A percentile compares a stretch with the other conserved stretches of the same genome.
Conservation (phyloP, 2,888 invertebrate species). For the Scrobipalpa atriplicella region DNA sequence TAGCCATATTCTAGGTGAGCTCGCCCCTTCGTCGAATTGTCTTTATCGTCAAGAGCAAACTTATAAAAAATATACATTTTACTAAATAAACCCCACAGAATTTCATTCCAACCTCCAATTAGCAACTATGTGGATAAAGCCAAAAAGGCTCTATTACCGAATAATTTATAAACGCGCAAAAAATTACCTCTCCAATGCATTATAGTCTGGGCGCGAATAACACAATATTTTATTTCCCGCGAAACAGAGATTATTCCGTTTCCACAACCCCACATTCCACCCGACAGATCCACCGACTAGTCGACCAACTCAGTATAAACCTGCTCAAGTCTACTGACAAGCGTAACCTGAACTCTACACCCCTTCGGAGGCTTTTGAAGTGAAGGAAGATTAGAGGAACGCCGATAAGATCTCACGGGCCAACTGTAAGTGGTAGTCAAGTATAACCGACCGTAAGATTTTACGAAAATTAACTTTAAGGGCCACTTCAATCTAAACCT, state of each 20-base stretch:
- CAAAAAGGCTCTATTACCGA: not conserved
- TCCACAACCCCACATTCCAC: not conserved
- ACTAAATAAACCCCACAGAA: too few relatives aligned
- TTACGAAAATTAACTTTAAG: slow-evolving; percentile 79
- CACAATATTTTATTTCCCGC: slow-evolving; percentile 73
- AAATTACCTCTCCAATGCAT: slow-evolving; percentile 6
- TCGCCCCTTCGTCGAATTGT: too few relatives aligned
- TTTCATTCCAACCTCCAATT: too few relatives aligned
- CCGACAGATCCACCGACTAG: not conserved
- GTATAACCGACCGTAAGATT: slow-evolving; percentile 70
- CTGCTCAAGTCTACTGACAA: slow-evolving; percentile 49
- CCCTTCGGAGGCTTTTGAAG: slow-evolving; percentile 32
- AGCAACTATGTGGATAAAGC: not conserved
- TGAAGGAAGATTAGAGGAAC: not conserved
- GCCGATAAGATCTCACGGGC: slow-evolving; percentile 33
- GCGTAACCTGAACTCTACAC: slow-evolving; percentile 44
- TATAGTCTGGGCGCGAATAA: slow-evolving; percentile 35
- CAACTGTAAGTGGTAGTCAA: slow-evolving; percentile 42
- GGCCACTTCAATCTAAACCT: slow-evolving; percentile 73
- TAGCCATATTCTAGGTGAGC: too few relatives aligned
- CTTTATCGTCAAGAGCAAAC: too few relatives aligned
- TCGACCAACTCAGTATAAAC: slow-evolving; percentile 40
- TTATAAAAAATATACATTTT: too few relatives aligned
- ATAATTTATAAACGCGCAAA: slow-evolving; percentile 12
- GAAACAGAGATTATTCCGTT: slow-evolving; percentile 59